A percentile compares a stretch with the other conserved stretches of the same genome.
Conservation (phyloP, 2,888 invertebrate species). For the Aelia acuminata region DNA sequence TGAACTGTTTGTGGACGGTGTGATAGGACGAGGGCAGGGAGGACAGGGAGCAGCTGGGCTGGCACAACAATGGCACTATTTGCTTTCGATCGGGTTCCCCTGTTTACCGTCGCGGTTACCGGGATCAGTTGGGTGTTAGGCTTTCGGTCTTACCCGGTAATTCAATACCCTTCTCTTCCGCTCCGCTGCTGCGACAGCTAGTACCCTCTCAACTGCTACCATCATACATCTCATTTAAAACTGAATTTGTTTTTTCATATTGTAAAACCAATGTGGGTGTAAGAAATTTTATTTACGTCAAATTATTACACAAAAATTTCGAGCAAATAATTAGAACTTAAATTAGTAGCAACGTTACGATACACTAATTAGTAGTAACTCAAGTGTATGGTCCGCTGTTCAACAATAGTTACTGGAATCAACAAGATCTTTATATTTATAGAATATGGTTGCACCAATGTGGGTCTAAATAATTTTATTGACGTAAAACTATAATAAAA, state of each 20-base stretch:
- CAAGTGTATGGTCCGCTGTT: too few species aligned
- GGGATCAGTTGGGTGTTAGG: conserved; percentile 19
- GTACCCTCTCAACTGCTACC: not conserved
- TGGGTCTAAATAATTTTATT: too few species aligned
- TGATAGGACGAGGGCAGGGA: not conserved
- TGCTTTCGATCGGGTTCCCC: conserved; percentile 26
- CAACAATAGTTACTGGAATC: too few species aligned
- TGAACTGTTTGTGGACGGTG: not conserved
- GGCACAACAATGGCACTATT: not conserved
- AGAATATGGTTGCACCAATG: too few species aligned
- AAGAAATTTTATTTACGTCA: too few species aligned
- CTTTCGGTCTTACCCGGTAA: not conserved
- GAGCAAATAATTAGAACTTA: too few species aligned
- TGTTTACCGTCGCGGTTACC: not conserved
- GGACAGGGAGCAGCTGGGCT: not conserved
- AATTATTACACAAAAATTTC: too few species aligned
- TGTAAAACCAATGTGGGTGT: not conserved
- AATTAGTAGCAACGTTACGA: too few species aligned
- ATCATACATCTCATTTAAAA: not conserved
- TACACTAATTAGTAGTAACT: too few species aligned
- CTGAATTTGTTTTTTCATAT: too few species aligned
- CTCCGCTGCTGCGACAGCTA: not conserved
- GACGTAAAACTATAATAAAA: too few species aligned
- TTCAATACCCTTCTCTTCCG: not conserved
- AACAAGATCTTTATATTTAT: too few species aligned